A percentile compares a stretch with the other conserved stretches of the same genome.
These are phyloP conservation scores for Hydrochoerus hydrochaeris DNA, from an alignment of 2,113 vertebrate species.

Conservation along the genomic window DNA sequence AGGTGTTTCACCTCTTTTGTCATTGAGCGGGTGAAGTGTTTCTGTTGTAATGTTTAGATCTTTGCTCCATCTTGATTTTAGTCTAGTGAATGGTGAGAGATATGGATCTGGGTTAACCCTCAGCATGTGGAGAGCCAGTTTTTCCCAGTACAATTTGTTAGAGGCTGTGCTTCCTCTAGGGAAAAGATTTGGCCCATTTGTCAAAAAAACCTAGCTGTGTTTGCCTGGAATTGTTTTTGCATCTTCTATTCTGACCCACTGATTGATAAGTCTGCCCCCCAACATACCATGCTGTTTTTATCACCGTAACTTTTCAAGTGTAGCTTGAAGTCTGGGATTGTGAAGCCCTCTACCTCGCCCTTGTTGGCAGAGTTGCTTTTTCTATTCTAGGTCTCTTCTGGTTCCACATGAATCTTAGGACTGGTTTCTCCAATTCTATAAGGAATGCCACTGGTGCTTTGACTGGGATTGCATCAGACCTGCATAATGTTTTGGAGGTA, in stretches of 20 bases:
- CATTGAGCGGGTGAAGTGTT: not conserved
- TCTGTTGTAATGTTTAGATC: not conserved
- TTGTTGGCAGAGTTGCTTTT: not conserved
- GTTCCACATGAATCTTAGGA: not conserved
- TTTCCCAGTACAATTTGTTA: not conserved
- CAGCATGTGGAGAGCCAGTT: not conserved
- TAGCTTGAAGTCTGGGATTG: not conserved
- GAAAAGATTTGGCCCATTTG: not conserved
- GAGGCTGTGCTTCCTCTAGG: not conserved
- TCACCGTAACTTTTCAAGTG: not conserved
- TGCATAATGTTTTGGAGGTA: not conserved
- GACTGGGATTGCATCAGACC: not conserved
- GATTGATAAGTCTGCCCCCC: not conserved
- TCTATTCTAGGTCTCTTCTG: not conserved
- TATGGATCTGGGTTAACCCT: not conserved
- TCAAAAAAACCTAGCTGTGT: not conserved
- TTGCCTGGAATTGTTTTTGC: not conserved
- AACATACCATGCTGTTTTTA: not conserved
- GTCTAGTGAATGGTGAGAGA: not conserved
- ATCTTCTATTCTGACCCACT: not conserved
- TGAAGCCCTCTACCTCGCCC: not conserved
- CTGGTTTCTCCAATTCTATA: not conserved
- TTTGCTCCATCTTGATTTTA: not conserved
- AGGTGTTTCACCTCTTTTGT: not conserved
- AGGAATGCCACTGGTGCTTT: not conserved